Evolutionary conservation across 1,140 invertebrate genomes (phyloP).

Genomic region (Magallana gigas): DNA sequence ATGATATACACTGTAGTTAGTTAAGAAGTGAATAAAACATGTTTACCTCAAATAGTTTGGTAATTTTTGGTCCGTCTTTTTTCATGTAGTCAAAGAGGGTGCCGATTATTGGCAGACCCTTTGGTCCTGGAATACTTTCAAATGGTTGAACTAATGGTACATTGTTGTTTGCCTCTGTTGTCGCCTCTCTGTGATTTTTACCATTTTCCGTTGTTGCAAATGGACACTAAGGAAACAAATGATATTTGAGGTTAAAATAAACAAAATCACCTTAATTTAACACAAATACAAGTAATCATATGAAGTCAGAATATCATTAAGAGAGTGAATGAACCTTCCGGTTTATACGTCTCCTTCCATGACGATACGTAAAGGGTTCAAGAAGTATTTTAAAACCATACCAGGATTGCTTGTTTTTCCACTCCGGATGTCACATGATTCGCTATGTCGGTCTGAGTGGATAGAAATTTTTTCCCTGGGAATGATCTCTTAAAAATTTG

Average conservation of each 20-base stretch:
- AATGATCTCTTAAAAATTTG: neutral
- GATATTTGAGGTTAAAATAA: neutral
- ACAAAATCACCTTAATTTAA: no score
- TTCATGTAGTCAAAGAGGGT: slow-evolving; percentile 77
- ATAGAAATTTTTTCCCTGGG: neutral
- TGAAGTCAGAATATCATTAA: no score
- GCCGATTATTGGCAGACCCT: slow-evolving; percentile 75
- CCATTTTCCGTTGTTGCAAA: neutral
- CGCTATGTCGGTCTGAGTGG: neutral
- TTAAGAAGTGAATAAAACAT: neutral
- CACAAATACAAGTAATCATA: no score
- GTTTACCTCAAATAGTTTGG: slow-evolving; percentile 77
- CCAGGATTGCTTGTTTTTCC: neutral
- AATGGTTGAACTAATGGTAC: slow-evolving; percentile 58
- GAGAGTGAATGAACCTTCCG: no score
- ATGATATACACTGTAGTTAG: neutral
- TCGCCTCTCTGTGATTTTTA: neutral
- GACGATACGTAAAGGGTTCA: neutral
- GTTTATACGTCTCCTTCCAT: no score
- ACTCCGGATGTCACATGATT: neutral
- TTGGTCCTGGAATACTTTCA: slow-evolving; percentile 74
- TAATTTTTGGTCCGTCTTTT: slow-evolving; percentile 75
- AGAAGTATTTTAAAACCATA: neutral
- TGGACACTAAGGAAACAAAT: neutral
- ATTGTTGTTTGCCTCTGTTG: neutral